Evolutionary conservation across 2,113 vertebrate species (phyloP).

Genomic region (Poecilia latipinna): DNA sequence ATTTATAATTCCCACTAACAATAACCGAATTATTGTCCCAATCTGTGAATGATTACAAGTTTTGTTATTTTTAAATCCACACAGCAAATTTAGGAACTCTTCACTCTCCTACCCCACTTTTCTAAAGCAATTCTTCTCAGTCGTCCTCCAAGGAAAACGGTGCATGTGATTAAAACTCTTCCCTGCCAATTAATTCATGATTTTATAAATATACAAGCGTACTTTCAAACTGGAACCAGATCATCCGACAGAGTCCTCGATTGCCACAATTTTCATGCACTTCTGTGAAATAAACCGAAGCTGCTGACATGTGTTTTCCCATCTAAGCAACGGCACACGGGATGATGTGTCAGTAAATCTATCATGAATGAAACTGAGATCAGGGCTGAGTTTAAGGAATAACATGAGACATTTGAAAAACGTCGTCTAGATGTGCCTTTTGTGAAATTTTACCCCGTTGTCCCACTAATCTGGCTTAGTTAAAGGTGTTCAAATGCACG

Average conservation of each 20-base stretch:
- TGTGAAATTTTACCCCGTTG: too few species aligned
- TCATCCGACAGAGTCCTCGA: slow-evolving; percentile 50
- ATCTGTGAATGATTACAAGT: not conserved
- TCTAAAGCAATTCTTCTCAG: slow-evolving; percentile 65
- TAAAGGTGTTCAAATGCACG: not conserved
- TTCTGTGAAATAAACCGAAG: slow-evolving; percentile 51
- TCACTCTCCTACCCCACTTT: slow-evolving; percentile 49
- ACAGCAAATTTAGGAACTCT: slow-evolving; percentile 55
- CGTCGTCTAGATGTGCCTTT: too few species aligned
- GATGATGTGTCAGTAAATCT: too few species aligned
- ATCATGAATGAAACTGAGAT: too few species aligned
- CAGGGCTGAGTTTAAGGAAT: too few species aligned
- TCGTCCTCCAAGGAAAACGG: slow-evolving; percentile 63
- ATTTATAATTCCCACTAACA: not conserved
- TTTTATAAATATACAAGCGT: slow-evolving; percentile 79
- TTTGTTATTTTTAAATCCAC: not conserved
- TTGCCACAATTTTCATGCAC: slow-evolving; percentile 34
- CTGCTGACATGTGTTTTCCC: slow-evolving; percentile 12
- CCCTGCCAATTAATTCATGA: slow-evolving; percentile 77
- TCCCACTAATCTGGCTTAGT: not conserved
- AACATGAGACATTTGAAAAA: too few species aligned
- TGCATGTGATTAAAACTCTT: slow-evolving; percentile 77
- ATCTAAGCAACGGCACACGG: too few species aligned
- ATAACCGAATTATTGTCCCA: not conserved
- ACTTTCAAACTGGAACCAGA: slow-evolving; percentile 69